These are phyloP conservation scores for Myopa testacea DNA, from an alignment of 2,888 invertebrate species.

Conservation along the genomic window DNA sequence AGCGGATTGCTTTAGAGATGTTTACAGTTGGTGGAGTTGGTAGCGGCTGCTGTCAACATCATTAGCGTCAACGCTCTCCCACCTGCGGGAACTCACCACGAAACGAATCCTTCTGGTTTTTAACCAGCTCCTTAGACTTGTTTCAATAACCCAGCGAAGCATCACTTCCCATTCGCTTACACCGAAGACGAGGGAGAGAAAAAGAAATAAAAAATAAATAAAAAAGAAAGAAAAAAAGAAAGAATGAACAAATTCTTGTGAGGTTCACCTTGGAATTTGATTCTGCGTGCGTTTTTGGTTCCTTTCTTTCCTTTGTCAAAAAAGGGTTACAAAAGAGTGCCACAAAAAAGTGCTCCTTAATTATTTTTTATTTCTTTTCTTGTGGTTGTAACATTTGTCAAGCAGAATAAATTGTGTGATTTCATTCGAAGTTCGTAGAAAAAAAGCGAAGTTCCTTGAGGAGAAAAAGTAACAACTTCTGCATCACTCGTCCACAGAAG, in stretches of 20 bases:
- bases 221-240: not conserved
- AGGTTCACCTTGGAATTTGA: slow-evolving; percentile 2
- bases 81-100: not conserved
- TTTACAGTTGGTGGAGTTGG: not conserved
- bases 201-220: not conserved
- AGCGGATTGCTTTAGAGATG: not conserved
- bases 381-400: slow-evolving; percentile 20
- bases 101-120: not conserved
- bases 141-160: slow-evolving; percentile 11
- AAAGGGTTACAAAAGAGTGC: not conserved
- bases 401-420: slow-evolving; percentile 9
- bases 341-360: not conserved
- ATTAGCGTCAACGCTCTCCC: not conserved
- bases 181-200: not conserved
- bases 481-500: not conserved
- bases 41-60: slow-evolving; percentile 10
- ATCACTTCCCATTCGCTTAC: not conserved
- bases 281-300: not conserved
- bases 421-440: not conserved
- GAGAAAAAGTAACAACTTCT: not conserved
- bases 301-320: not conserved
- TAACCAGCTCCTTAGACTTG: not conserved
- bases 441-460: not conserved
- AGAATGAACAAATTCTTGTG: not conserved
- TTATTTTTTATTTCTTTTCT: not conserved